These are phyloP conservation scores for Pogona vitticeps DNA, from an alignment of 2,113 vertebrate species.

Conservation along the genomic window DNA sequence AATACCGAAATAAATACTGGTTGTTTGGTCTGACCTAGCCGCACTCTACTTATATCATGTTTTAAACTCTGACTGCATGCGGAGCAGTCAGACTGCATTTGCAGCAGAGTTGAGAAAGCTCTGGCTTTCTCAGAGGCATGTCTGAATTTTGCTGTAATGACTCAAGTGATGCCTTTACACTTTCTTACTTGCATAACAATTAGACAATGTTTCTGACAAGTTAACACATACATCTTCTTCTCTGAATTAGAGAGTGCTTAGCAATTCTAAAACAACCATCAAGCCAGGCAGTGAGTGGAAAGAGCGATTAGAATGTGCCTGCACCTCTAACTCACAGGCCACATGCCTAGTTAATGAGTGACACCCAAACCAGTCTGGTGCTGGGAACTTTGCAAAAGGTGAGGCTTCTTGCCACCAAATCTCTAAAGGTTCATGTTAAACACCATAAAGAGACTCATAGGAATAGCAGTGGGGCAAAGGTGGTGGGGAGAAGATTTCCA, in stretches of 20 bases:
- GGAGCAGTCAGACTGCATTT: no score
- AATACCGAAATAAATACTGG: background rate
- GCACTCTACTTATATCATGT: background rate
- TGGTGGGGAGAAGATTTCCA: background rate
- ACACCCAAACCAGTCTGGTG: constrained; percentile 16
- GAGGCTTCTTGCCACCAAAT: constrained; percentile 14
- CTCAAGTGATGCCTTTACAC: background rate
- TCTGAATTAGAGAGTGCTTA: background rate
- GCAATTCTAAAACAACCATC: constrained; percentile 4
- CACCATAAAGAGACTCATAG: background rate
- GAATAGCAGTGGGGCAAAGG: background rate
- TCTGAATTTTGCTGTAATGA: no score
- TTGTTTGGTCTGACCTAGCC: background rate
- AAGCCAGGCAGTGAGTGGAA: background rate
- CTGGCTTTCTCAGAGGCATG: background rate
- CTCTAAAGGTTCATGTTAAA: background rate
- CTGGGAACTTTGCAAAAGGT: constrained; percentile 40
- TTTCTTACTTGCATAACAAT: background rate
- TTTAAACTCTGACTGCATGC: background rate
- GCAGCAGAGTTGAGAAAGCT: no score
- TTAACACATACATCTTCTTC: background rate
- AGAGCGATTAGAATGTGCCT: constrained; percentile 31
- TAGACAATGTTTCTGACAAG: background rate
- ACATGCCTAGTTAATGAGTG: constrained; percentile 53
- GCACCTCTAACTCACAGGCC: constrained; percentile 21